These are phyloP conservation scores for Chouioia cunea DNA, from an alignment of 2,888 invertebrate genomes.

Conservation along the genomic window DNA sequence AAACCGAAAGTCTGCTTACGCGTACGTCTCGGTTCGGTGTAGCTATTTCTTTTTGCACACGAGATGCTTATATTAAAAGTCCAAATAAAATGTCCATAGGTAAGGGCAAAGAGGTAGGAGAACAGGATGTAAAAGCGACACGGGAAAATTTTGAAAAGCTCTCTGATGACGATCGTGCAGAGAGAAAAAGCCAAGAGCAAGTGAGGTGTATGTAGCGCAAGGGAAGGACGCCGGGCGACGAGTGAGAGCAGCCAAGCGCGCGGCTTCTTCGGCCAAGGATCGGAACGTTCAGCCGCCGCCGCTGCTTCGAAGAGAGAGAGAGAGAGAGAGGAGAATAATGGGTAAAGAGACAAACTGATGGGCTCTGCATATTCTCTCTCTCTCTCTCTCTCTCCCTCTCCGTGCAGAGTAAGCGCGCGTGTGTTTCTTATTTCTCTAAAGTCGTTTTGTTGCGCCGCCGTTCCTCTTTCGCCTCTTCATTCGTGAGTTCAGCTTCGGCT, in stretches of 20 bases:
- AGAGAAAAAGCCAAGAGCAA: constrained; percentile 39
- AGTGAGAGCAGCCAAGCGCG: constrained; percentile 18
- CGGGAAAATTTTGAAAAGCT: constrained; percentile 5
- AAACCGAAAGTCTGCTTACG: too few relatives aligned
- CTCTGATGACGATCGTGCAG: constrained; percentile 25
- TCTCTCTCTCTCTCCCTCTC: constrained; percentile 16
- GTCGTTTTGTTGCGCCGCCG: constrained; percentile 10
- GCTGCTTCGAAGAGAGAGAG: constrained; percentile 8
- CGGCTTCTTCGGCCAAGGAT: constrained; percentile 31
- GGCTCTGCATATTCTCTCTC: constrained; percentile 1
- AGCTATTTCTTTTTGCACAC: too few relatives aligned
- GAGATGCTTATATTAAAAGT: too few relatives aligned
- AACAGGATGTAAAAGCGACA: constrained; percentile 28
- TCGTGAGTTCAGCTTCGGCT: neutral
- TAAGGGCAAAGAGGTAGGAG: constrained; percentile 24
- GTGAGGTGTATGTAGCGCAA: constrained; percentile 39
- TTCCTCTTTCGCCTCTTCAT: constrained; percentile 1
- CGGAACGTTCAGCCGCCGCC: neutral
- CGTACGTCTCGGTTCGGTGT: too few relatives aligned
- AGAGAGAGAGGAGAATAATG: constrained; percentile 30
- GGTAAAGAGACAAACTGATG: constrained; percentile 43
- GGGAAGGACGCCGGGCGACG: constrained; percentile 26
- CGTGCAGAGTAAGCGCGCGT: neutral
- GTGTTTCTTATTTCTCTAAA: too few relatives aligned
- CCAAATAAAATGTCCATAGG: constrained; percentile 35